These are phyloP conservation scores for Pteropus rufus DNA, from an alignment of 2,797 vertebrate species.

Conservation along the genomic window DNA sequence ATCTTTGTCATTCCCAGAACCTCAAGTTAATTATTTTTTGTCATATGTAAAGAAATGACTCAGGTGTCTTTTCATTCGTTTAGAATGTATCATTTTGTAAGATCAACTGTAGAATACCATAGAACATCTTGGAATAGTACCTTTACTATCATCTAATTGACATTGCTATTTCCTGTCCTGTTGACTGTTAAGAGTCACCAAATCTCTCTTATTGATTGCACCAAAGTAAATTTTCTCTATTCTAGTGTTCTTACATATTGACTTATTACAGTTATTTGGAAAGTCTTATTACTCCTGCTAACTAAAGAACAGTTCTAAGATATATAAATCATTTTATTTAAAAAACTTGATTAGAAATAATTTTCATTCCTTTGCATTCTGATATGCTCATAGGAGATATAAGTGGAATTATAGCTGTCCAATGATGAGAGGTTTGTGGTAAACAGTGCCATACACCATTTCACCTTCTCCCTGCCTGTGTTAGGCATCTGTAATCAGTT, in stretches of 20 bases:
- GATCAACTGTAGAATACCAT: neutral
- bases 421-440: neutral
- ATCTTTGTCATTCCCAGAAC: neutral
- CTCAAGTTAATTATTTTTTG: neutral
- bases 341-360: neutral
- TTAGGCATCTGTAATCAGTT: neutral
- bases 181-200: neutral
- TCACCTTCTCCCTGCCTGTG: neutral
- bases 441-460: neutral
- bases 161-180: neutral
- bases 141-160: neutral
- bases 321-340: neutral
- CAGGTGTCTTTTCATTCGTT: neutral
- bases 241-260: neutral
- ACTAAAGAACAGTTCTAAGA: neutral
- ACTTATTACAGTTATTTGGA: slow-evolving; percentile 2
- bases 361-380: slow-evolving; percentile 46
- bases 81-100: neutral
- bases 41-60: neutral
- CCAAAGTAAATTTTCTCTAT: neutral
- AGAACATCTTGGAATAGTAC: neutral
- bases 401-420: neutral
- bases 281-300: neutral
- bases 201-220: neutral
- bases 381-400: neutral